A percentile compares a stretch with the other conserved stretches of the same genome.
phyloP scores from a whole-genome alignment of 2,113 vertebrate species.

The Falcunculus frontatus region DNA sequence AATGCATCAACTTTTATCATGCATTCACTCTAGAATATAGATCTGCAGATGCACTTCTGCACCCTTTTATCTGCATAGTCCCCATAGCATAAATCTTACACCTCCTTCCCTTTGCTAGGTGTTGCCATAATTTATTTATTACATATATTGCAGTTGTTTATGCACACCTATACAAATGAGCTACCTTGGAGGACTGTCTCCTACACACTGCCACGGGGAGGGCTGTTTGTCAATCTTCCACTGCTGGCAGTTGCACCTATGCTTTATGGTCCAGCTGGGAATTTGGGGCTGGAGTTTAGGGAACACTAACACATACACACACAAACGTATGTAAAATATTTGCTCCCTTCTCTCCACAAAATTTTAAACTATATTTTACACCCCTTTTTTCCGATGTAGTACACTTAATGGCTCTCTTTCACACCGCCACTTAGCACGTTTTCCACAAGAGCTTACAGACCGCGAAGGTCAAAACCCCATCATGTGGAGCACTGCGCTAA shows the following conservation, averaged over 20 bases:
- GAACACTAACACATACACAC: background rate
- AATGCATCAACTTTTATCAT: background rate
- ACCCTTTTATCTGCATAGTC: background rate
- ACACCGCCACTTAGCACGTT: background rate
- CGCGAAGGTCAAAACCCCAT: background rate
- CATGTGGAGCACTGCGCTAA: background rate
- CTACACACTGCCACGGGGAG: background rate
- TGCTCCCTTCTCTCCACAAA: background rate
- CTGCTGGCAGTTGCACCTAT: background rate
- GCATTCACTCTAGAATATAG: background rate
- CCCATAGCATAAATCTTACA: background rate
- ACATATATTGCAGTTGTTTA: background rate
- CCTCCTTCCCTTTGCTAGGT: background rate
- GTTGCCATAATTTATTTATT: background rate
- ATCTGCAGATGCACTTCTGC: background rate
- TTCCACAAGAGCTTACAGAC: background rate
- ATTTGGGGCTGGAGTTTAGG: background rate
- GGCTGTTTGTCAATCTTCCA: background rate
- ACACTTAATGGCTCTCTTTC: background rate
- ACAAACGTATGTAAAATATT: background rate
- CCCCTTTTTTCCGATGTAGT: background rate
- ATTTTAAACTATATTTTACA: background rate
- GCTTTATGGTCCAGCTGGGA: background rate
- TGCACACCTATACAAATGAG: background rate
- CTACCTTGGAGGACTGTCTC: background rate